Conservation (phyloP, 2,888 invertebrate species). For the Gymnosoma rotundatum region DNA sequence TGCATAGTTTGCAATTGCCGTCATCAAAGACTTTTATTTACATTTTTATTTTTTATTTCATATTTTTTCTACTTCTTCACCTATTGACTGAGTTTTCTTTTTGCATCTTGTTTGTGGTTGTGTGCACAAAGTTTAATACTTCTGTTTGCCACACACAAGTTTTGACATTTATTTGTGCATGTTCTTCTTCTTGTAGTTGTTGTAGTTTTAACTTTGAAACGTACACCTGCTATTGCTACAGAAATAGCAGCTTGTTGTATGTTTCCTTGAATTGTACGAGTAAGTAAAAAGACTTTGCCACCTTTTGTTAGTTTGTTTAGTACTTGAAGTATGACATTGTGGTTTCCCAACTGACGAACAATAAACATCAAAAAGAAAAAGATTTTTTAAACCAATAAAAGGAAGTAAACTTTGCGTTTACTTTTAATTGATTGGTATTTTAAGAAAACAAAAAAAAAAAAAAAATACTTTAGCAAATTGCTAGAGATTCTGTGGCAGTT, state of each 20-base stretch:
- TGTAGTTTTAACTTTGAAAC: neutral
- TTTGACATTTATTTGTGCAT: slow-evolving; percentile 61
- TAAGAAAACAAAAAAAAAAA: neutral
- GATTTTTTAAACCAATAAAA: slow-evolving; percentile 4
- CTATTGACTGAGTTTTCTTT: slow-evolving; percentile 27
- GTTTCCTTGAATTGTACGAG: neutral
- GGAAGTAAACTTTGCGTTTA: slow-evolving; percentile 21
- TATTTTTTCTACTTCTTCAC: neutral
- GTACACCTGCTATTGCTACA: slow-evolving; percentile 42
- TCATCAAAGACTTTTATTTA: slow-evolving; percentile 36
- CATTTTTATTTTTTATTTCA: neutral
- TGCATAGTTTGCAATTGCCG: slow-evolving; percentile 55
- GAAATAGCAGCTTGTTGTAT: slow-evolving; percentile 9
- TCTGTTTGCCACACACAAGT: slow-evolving; percentile 37
- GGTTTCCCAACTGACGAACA: slow-evolving; percentile 56
- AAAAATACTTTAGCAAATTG: slow-evolving; percentile 1
- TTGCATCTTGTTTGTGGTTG: slow-evolving; percentile 41
- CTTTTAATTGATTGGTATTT: slow-evolving; percentile 52
- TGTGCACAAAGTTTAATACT: slow-evolving; percentile 18
- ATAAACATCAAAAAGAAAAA: neutral
- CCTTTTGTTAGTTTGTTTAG: slow-evolving; percentile 43
- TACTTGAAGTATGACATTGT: slow-evolving; percentile 57
- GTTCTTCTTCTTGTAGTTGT: slow-evolving; percentile 38
- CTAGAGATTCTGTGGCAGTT: slow-evolving; percentile 24
- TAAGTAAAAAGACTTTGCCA: slow-evolving; percentile 52